These are phyloP conservation scores for Ormia ochracea DNA, from an alignment of 2,888 invertebrate species.

Conservation along the genomic window DNA sequence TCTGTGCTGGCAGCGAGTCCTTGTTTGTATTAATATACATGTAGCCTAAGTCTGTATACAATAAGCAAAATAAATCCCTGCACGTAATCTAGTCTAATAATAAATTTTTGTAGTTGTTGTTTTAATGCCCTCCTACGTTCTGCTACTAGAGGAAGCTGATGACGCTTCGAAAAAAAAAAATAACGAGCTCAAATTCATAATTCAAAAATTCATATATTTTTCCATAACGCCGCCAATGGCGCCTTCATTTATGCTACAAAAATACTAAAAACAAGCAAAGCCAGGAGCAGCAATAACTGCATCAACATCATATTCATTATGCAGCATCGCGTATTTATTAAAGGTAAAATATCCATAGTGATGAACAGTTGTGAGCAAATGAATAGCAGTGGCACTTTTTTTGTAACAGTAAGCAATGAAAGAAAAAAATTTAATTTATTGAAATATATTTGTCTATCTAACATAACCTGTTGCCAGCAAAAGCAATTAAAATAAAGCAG, in stretches of 20 bases:
- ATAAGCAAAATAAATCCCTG: conserved; percentile 63
- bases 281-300: conserved; percentile 31
- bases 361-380: not conserved
- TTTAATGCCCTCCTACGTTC: conserved; percentile 15
- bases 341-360: conserved; percentile 37
- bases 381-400: not conserved
- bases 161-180: not conserved
- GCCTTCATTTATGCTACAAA: conserved; percentile 46
- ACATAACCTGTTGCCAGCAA: no score
- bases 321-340: conserved; percentile 59
- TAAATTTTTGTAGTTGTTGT: conserved; percentile 68
- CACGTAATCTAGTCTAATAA: conserved; percentile 74
- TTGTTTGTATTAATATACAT: not conserved
- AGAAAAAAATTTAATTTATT: not conserved
- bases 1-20: not conserved
- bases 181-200: conserved; percentile 56
- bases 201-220: conserved; percentile 56
- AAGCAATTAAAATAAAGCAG: not conserved
- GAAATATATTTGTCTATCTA: no score
- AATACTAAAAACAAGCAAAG: conserved; percentile 18
- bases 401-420: not conserved
- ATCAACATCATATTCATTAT: conserved; percentile 57
- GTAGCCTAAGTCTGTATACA: conserved; percentile 22
- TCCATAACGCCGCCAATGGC: conserved; percentile 48
- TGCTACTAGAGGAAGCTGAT: not conserved